Base-by-base conservation (phyloP, 1,140 invertebrate species). In the Drosophila ananassae region DNA sequence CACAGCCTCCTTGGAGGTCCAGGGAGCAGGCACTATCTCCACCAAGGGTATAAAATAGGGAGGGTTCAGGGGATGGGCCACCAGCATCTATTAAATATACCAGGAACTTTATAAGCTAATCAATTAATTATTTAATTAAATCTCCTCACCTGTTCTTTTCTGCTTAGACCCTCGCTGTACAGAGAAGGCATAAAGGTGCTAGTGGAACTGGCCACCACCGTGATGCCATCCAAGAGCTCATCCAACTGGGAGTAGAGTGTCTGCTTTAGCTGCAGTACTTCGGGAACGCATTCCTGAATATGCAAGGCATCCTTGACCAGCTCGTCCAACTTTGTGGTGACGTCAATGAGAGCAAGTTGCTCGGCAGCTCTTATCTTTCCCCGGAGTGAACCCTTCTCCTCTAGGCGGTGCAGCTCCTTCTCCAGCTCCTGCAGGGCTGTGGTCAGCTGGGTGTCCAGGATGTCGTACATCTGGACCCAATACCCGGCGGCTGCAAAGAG, bases 1-100 rank as follows among this genome's bases (percentile, higher is more conserved):
- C 28, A 91, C 72, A 0, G 67, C 41, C 21, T 73, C 41, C 0
- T 94, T 92, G 24, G 94, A 93, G 0, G 96, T 97, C 97, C 97
- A 98, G 4, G 97, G 96, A 2, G 97, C 96, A 0, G 98, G 98
- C 0, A 99, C 97, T 30, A 99, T 94, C 93, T 99, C 98, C 1
- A 99, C 97, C 12, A 99, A 92, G 0, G 97, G 97, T 24, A 98
- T 96, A 90, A 97, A 99, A 87, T 99, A 99, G 0, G 98, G 98
- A 22, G 98, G 98, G 92, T 99, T 99, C 0, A 99, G 97, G 5
- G 98, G 98, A 93, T 99, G 98, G 3, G 97, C 96, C 24, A 93
- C 92, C 1, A 93, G 74, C 50, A 93, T 91, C 92, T 93, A 37
- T 3, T 51, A 25, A 4, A 2, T 12, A 13, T 28, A 22, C 25